Conservation (phyloP, 2,113 vertebrate species). For the Bubalus kerabau region DNA sequence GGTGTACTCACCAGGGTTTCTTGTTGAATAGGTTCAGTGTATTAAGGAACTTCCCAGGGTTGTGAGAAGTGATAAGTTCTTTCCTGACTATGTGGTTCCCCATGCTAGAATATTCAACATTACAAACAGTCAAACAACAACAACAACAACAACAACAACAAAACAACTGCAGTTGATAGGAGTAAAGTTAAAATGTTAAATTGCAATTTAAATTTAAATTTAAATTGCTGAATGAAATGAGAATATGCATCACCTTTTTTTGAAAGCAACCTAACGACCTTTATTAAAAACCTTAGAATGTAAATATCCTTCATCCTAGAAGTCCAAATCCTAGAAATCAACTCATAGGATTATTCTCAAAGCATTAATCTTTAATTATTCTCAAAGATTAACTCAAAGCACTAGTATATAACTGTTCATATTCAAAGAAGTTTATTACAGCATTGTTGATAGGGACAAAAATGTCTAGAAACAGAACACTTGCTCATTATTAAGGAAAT, state of each 20-base stretch:
- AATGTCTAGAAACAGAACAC: neutral
- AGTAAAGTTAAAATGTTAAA: neutral
- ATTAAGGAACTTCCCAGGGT: neutral
- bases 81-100: neutral
- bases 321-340: neutral
- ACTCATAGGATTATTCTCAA: neutral
- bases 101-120: neutral
- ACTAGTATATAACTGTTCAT: neutral
- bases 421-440: neutral
- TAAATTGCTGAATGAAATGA: neutral
- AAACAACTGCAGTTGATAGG: neutral
- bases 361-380: neutral
- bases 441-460: neutral
- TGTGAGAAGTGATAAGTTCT: neutral
- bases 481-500: neutral
- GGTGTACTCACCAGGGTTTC: neutral
- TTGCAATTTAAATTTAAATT: no score
- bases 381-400: neutral
- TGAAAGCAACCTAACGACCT: neutral
- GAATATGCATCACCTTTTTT: neutral
- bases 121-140: neutral
- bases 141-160: neutral
- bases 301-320: neutral
- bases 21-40: neutral
- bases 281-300: neutral